Percentiles rank a stretch among this genome's conserved stretches.
These are phyloP conservation scores for Apostichopus parvimensis DNA, from an alignment of 35 echinoderm and acorn worm species.

Conservation along the genomic window DNA sequence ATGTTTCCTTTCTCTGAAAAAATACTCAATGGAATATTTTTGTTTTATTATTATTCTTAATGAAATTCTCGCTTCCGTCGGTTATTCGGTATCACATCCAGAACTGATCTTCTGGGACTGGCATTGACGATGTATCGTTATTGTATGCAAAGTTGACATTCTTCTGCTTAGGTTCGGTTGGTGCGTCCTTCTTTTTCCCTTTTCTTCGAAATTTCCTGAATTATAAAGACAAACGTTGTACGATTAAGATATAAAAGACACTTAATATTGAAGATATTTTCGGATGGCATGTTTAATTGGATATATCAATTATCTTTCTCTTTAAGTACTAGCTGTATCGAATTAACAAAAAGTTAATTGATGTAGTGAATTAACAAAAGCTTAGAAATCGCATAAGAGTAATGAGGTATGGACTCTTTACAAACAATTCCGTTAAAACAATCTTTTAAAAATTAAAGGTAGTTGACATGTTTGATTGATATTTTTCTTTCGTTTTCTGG, in stretches of 20 bases:
- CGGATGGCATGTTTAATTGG: background rate
- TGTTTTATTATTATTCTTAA: background rate
- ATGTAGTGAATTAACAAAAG: background rate
- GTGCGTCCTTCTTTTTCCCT: constrained; percentile 47
- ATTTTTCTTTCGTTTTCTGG: too few relatives aligned
- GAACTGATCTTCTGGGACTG: constrained; percentile 56
- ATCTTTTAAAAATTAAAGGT: too few relatives aligned
- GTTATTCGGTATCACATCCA: constrained; percentile 42
- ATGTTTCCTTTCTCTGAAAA: too few relatives aligned
- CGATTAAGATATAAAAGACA: background rate
- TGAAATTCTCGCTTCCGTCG: background rate
- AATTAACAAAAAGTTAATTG: background rate
- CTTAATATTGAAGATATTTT: background rate
- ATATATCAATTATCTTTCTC: background rate
- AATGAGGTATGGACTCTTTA: too few relatives aligned
- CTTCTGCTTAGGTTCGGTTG: constrained; percentile 17
- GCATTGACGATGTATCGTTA: constrained; percentile 19
- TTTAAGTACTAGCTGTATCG: background rate
- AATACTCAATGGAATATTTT: too few relatives aligned
- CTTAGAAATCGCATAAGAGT: background rate
- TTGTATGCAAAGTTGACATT: background rate
- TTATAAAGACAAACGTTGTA: background rate
- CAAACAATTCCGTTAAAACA: too few relatives aligned
- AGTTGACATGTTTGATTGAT: too few relatives aligned
- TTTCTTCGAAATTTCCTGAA: constrained; percentile 64